Base-by-base conservation (phyloP, 2,797 vertebrate species). In the Thaleichthys pacificus region DNA sequence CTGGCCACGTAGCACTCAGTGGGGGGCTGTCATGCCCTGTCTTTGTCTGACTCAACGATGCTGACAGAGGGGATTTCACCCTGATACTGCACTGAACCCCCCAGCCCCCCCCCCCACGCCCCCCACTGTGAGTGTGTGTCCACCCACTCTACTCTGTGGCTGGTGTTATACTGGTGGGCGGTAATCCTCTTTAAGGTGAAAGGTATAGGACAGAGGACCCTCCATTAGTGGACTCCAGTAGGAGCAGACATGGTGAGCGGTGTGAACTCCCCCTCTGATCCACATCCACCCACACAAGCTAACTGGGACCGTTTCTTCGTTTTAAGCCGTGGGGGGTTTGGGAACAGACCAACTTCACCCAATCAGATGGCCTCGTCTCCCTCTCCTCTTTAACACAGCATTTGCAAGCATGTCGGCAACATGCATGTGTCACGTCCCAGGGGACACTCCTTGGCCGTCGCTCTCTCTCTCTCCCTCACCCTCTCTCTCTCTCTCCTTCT, bases 181-280 rank as follows among this genome's bases (percentile, higher is more conserved):
- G 75, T 83, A 82, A 85, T 74, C 77, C 80, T 77, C 76, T 68
- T 56, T 35, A 58, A 74, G 77, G 72, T 21, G 77, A 76, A 67
- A 70, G 70, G 57, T 68, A 74, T 68, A 47, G 72, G 54, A 68
- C 30, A 62, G 61, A 79, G 67, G 42, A 70, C 6, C 63, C 15
- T 7, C 68, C 42, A 42, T 74, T 22, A 63, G 62, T 65, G 51
- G 30, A 17, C 54, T 19, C 62, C 69, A 75, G 69, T 30, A 0
- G 3, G 71, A 68, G 68, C 57, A 70, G 47, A 75, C 58, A 74
- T 66, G 61, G 32, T 75, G 62, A 1, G 69, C 68, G 49, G 32
- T 35, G 32, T 70, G 65, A 61, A 72, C 30, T 74, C 61, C 12
- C 5, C 66, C 47, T n/a, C 49, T 58, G 49, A 68, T 19, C 54